Evolutionary conservation across 1,140 invertebrate species (phyloP), one percentile per base, ranked within the genome.

Genomic region (Bilobella aurantiaca): DNA sequence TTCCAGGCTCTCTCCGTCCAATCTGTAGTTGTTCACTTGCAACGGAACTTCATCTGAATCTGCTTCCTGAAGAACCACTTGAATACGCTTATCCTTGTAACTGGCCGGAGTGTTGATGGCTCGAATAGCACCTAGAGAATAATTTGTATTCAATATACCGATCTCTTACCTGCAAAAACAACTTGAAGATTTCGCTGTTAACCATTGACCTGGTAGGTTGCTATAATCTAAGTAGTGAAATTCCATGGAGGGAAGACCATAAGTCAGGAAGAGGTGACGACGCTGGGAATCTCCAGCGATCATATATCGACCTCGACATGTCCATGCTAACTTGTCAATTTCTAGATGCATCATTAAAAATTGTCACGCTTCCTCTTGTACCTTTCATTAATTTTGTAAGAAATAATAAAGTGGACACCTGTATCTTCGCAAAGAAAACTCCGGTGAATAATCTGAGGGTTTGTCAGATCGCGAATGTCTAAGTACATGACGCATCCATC

Each of bases 151-250:
- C n/a, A n/a, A n/a, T n/a, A n/a, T n/a, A n/a, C n/a, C n/a, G n/a
- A n/a, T n/a, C n/a, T n/a, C n/a, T n/a, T n/a, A n/a, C n/a, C n/a
- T n/a, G n/a, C n/a, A n/a, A n/a, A n/a, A n/a, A n/a, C n/a, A n/a
- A n/a, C n/a, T n/a, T n/a, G n/a, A n/a, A n/a, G n/a, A n/a, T n/a
- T n/a, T n/a, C n/a, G n/a, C n/a, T n/a, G n/a, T n/a, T n/a, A n/a
- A n/a, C n/a, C n/a, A n/a, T n/a, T 57, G 49, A 70, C 69, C 67
- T 8, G 62, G 62, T 2, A 73, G 0, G 30, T 68, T 56, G 29
- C 32, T 56, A 42, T 32, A 37, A 27, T 70, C 71, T 21, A 69
- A 56, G 62, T 66, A 70, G n/a, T 66, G 12, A 62, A 67, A 70
- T 3, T 67, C 21, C 42, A 65, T 58, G 3, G 65, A 47, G 25